Percentiles rank a stretch among this genome's conserved stretches.
Evolutionary conservation across 2,113 vertebrate species (phyloP).

Genomic region (Smithornis capensis): DNA sequence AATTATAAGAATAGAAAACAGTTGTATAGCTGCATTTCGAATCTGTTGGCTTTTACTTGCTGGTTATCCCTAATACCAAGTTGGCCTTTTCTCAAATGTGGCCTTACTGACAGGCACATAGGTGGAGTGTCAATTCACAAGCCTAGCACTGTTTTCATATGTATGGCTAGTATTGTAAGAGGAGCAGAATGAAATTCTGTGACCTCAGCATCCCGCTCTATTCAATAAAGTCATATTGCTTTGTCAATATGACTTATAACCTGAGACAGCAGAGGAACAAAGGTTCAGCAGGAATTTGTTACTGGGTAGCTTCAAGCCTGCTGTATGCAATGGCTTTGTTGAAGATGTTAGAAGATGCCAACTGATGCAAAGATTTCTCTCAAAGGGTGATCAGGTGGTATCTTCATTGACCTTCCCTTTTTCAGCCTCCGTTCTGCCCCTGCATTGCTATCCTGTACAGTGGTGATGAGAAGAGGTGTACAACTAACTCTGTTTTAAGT

Average conservation of each 20-base stretch:
- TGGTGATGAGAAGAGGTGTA: background rate
- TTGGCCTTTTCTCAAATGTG: background rate
- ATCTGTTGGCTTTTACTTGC: background rate
- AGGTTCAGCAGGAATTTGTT: background rate
- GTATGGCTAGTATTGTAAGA: background rate
- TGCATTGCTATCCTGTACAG: background rate
- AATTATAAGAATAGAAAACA: background rate
- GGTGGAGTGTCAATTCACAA: accelerated
- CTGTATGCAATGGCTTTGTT: background rate
- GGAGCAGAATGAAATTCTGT: background rate
- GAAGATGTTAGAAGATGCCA: background rate
- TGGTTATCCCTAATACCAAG: background rate
- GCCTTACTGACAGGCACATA: accelerated
- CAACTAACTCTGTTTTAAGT: background rate
- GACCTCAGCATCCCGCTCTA: background rate
- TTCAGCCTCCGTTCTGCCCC: background rate
- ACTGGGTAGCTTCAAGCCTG: background rate
- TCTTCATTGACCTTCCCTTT: background rate
- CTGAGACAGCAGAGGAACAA: background rate
- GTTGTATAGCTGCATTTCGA: background rate
- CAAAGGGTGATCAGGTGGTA: background rate
- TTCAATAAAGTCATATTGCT: background rate
- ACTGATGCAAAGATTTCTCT: background rate
- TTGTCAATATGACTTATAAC: background rate
- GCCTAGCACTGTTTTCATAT: background rate